Base-by-base conservation (phyloP, 1,140 invertebrate genomes). In the Danaus plexippus region DNA sequence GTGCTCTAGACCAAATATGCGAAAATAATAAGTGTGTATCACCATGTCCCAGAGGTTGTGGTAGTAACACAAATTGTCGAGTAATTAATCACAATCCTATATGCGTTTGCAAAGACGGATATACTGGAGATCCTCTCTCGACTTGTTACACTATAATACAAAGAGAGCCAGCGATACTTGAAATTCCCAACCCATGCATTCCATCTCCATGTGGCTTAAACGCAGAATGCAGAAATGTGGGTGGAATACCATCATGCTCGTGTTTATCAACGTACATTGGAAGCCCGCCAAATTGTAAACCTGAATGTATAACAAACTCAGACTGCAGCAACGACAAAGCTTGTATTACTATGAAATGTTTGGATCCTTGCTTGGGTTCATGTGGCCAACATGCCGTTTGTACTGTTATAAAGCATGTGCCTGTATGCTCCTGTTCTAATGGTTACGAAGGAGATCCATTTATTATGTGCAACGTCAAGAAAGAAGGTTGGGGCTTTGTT, bases 131-230 rank as follows among this genome's bases (percentile, higher is more conserved):
- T 89, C 90, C 93, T n/a, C 92, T 93, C 58, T 87, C 89, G 9
- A 79, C 79, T 56, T 94, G 93, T 63, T 76, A 88, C 67, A 70
- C 67, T 61, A 62, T 88, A 49, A 76, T 84, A 47, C 60, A 73
- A 57, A 49, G 47, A 41, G 52, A 67, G 55, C 61, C 69, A 32
- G n/a, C 64, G 50, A 9, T 66, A 46, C 63, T 56, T 47, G 73
- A 72, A 55, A 61, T 66, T 32, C 40, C 63, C 9, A 89, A 93
- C 79, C 92, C 94, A 11, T 96, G 95, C 73, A 75, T 89, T 43
- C 92, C 93, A 51, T 94, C 93, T 47, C 94, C 94, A 4, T 96
- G 94, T 83, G 94, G 94, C 58, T 89, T 92, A n/a, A 94, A 95
- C 80, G 94, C 94, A 1, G 89, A 94, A 52, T 96, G 94, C 70